Evolutionary conservation across 2,888 invertebrate genomes (phyloP).

Genomic region (Pimpla rufipes): DNA sequence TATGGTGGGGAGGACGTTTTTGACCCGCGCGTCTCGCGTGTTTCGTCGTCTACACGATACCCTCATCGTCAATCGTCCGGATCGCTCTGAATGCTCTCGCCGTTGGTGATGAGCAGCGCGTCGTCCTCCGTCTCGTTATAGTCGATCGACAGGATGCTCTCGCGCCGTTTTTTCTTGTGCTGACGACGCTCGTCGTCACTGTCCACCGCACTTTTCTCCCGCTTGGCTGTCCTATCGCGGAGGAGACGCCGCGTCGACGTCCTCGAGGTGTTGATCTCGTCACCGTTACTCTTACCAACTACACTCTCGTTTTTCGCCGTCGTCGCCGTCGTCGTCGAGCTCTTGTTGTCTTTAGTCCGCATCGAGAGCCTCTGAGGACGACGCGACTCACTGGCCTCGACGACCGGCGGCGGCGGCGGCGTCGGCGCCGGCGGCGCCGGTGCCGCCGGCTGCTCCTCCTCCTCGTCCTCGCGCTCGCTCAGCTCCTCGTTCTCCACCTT

Average conservation of each 20-base stretch:
- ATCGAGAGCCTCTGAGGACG: constrained; percentile 65
- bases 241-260: constrained; percentile 70
- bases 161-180: constrained; percentile 90
- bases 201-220: constrained; percentile 86
- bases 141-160: constrained; percentile 90
- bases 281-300: constrained; percentile 78
- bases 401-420: not conserved
- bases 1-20: constrained; percentile 18
- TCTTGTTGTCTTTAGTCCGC: constrained; percentile 77
- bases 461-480: constrained; percentile 83
- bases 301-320: constrained; percentile 54
- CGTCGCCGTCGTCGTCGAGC: constrained; percentile 19
- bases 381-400: constrained; percentile 55
- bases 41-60: not conserved
- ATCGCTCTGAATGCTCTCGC: constrained; percentile 86
- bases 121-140: constrained; percentile 91
- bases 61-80: constrained; percentile 75
- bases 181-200: constrained; percentile 86
- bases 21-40: not conserved
- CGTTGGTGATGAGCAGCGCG: constrained; percentile 90
- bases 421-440: not conserved
- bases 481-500: constrained; percentile 85
- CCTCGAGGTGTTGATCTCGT: constrained; percentile 66
- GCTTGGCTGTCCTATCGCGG: constrained; percentile 83
- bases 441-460: constrained; percentile 71